Percentiles rank a stretch among this genome's conserved stretches.
Evolutionary conservation across 2,113 vertebrate species (phyloP).

Genomic region (Cercopithecus mona): DNA sequence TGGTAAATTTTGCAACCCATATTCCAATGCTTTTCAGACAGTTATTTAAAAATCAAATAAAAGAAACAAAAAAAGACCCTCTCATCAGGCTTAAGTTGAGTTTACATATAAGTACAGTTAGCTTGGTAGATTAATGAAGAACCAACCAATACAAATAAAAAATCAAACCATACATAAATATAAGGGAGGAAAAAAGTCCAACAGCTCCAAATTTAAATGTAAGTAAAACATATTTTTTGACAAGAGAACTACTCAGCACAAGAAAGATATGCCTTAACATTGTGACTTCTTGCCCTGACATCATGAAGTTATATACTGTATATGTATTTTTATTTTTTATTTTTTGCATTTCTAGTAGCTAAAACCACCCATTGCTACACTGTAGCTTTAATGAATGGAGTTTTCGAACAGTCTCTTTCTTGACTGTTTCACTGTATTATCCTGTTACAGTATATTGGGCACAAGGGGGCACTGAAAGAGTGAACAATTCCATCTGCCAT

Average conservation of each 20-base stretch:
- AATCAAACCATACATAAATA: background rate
- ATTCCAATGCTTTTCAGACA: background rate
- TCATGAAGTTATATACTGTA: background rate
- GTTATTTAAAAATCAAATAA: background rate
- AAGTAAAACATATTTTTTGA: background rate
- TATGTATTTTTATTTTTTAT: background rate
- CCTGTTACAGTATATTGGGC: conserved; percentile 31
- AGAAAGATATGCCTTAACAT: background rate
- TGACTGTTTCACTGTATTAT: background rate
- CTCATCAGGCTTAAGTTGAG: background rate
- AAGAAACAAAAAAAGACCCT: background rate
- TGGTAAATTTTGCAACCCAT: background rate
- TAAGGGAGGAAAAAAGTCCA: background rate
- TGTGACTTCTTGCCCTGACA: background rate
- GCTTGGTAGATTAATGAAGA: background rate
- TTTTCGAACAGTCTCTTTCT: background rate
- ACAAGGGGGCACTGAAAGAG: conserved; percentile 71
- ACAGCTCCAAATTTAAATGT: background rate
- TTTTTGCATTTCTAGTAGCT: conserved; percentile 29
- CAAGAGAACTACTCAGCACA: background rate
- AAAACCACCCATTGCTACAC: background rate
- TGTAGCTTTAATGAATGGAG: background rate
- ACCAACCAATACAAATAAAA: background rate
- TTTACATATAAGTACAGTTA: background rate
- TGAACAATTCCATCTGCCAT: conserved; percentile 57